Evolutionary conservation across 2,113 vertebrate species (phyloP).

Genomic region (Callipepla californica): DNA sequence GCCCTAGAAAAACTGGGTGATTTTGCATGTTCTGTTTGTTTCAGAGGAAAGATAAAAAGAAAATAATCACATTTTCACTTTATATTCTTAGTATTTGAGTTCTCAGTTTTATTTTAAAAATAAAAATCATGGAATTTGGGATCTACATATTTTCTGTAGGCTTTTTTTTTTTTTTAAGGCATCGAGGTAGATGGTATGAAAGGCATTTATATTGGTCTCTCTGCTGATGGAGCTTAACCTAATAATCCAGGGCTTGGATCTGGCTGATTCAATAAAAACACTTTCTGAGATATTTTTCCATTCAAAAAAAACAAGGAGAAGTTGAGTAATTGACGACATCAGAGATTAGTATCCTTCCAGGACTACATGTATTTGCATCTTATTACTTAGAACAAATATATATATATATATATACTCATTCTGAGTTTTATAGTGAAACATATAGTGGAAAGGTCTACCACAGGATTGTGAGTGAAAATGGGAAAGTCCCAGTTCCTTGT

Average conservation of each 20-base stretch:
- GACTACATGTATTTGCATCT: constrained; percentile 63
- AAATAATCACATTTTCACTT: constrained; percentile 44
- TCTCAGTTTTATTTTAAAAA: constrained; percentile 45
- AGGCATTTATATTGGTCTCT: constrained; percentile 76
- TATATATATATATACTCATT: constrained; percentile 21
- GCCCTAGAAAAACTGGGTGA: constrained; percentile 33
- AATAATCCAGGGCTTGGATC: constrained; percentile 78
- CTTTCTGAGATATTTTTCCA: constrained; percentile 78
- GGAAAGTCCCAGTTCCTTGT: constrained; percentile 59
- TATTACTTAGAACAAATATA: constrained; percentile 62
- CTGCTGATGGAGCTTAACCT: constrained; percentile 72
- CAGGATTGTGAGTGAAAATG: constrained; percentile 51
- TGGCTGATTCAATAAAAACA: constrained; percentile 75
- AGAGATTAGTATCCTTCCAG: constrained; percentile 78
- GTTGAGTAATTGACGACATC: constrained; percentile 81
- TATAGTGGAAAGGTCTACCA: constrained; percentile 33
- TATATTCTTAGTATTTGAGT: constrained; percentile 12
- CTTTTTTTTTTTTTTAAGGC: constrained; percentile 37
- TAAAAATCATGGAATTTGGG: constrained; percentile 56
- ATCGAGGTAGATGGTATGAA: constrained; percentile 72
- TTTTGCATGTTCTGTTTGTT: constrained; percentile 56
- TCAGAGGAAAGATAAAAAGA: constrained; percentile 38
- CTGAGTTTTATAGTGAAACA: neutral
- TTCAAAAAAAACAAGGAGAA: constrained; percentile 76
- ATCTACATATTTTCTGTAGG: constrained; percentile 14